Percentiles rank a stretch among this genome's conserved stretches.
Conservation (phyloP, 2,888 invertebrate genomes). For the Mimumesa dahlbomi region DNA sequence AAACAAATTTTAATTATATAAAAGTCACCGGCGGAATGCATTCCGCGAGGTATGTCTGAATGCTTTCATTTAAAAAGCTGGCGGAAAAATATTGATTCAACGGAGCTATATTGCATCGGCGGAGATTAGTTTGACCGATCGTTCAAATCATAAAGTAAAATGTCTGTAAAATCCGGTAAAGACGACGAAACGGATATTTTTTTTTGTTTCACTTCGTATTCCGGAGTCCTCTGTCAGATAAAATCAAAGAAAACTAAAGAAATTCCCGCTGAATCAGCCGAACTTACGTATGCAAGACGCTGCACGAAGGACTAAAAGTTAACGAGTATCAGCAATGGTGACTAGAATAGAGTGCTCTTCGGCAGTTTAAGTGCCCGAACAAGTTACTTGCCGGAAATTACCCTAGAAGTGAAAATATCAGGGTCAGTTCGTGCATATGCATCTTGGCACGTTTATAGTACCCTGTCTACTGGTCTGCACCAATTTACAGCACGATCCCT, state of each 20-base stretch:
- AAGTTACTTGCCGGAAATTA: conserved; percentile 53
- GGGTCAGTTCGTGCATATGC: conserved; percentile 53
- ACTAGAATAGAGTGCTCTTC: conserved; percentile 6
- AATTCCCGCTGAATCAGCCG: conserved; percentile 24
- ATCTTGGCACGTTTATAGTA: conserved; percentile 41
- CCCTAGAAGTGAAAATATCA: conserved; percentile 51
- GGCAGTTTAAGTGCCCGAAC: conserved; percentile 26
- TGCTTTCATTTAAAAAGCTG: not conserved
- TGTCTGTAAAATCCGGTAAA: conserved; percentile 20
- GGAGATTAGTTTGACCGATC: conserved; percentile 41
- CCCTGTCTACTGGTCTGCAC: conserved; percentile 4
- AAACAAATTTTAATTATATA: conserved; percentile 33
- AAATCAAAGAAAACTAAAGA: conserved; percentile 43
- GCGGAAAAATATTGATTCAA: conserved; percentile 28
- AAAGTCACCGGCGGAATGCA: not conserved
- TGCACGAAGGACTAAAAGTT: conserved; percentile 20
- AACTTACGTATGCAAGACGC: conserved; percentile 20
- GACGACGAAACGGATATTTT: conserved; percentile 11
- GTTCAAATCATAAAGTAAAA: conserved; percentile 19
- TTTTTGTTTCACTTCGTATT: conserved; percentile 17
- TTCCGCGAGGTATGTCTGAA: conserved; percentile 2
- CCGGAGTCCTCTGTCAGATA: not conserved
- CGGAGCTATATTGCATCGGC: conserved; percentile 23
- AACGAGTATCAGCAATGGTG: conserved; percentile 23
- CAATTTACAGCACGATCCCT: conserved; percentile 34